Base-by-base conservation (phyloP, 1,140 invertebrate species). In the Stegodyphus mimosarum region DNA sequence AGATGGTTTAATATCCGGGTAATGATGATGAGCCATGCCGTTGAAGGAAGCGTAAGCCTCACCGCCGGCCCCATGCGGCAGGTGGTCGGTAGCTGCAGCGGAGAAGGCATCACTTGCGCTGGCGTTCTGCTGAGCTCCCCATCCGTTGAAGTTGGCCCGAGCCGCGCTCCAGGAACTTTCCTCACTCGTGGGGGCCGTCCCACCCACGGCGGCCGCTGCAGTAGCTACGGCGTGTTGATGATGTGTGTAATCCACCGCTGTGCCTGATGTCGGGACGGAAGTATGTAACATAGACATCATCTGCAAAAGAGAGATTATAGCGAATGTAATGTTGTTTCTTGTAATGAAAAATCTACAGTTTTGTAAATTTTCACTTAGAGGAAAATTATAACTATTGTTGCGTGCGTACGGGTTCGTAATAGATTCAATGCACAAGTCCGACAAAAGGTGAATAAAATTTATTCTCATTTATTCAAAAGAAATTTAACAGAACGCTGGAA, bases 231-330 rank as follows among this genome's bases (percentile, higher is more conserved):
- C 33, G 50, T 69, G 64, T 13, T 71, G 76, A 13, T 69, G 67
- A 67, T 85, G 67, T 33, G 74, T 71, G 69, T 78, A 73, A 52
- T 86, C 74, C 13, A 86, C 67, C 4, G 84, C 70, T 7, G 15
- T 52, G 17, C 49, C 49, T 5, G 74, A 50, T 5, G 75, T n/a
- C 1, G 77, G 63, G n/a, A 80, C 76, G 64, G 70, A 49, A 7
- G 70, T 52, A 55, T 86, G 76, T 7, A 86, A 72, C 70, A 86
- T 86, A 4, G 71, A 69, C 77, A 86, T 86, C 33, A 80, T 67
- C 77, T 79, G 66, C 2, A 15, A 73, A 10, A 48, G 17, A 75
- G 83, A 73, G 10, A 53, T 49, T 60, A 15, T 5, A 5, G 33
- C 3, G 33, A 33, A 33, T 33, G 33, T 33, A 33, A 33, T 33